phyloP scores from a whole-genome alignment of 2,888 invertebrate genomes.

The Andrena haemorrhoa region DNA sequence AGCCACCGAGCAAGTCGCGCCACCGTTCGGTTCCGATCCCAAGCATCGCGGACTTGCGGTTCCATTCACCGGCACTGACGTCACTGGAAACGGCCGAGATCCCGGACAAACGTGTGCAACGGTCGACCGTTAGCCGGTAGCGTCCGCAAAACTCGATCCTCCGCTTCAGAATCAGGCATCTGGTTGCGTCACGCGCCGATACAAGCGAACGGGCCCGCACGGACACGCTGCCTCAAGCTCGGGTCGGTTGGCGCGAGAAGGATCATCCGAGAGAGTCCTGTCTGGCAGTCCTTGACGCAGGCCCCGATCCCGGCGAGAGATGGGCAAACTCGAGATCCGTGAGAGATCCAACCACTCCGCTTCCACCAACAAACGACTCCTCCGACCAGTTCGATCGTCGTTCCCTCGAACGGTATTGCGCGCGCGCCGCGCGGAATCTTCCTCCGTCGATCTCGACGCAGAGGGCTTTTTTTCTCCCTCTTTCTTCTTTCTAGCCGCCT shows the following conservation, averaged over 20 bases:
- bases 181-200: slow-evolving; percentile 70
- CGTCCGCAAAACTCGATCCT: slow-evolving; percentile 64
- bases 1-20: slow-evolving; percentile 53
- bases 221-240: slow-evolving; percentile 14
- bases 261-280: slow-evolving; percentile 56
- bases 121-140: slow-evolving; percentile 71
- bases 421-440: slow-evolving; percentile 42
- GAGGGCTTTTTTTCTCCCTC: background rate
- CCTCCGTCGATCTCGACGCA: slow-evolving; percentile 34
- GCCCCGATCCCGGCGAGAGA: slow-evolving; percentile 68
- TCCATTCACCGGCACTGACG: slow-evolving; percentile 66
- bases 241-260: slow-evolving; percentile 22
- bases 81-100: slow-evolving; percentile 53
- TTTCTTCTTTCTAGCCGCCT: background rate
- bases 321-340: slow-evolving; percentile 73
- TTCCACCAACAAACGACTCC: slow-evolving; percentile 56
- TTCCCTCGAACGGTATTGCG: slow-evolving; percentile 54
- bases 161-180: slow-evolving; percentile 65
- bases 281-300: slow-evolving; percentile 71
- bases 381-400: slow-evolving; percentile 34
- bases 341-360: slow-evolving; percentile 60
- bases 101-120: slow-evolving; percentile 37
- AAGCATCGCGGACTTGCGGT: slow-evolving; percentile 31
- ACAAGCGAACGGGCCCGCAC: slow-evolving; percentile 49
- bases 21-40: slow-evolving; percentile 43